A percentile compares a stretch with the other conserved stretches of the same genome.
Evolutionary conservation across 2,797 vertebrate species (phyloP).

Genomic region (Astyanax mexicanus): DNA sequence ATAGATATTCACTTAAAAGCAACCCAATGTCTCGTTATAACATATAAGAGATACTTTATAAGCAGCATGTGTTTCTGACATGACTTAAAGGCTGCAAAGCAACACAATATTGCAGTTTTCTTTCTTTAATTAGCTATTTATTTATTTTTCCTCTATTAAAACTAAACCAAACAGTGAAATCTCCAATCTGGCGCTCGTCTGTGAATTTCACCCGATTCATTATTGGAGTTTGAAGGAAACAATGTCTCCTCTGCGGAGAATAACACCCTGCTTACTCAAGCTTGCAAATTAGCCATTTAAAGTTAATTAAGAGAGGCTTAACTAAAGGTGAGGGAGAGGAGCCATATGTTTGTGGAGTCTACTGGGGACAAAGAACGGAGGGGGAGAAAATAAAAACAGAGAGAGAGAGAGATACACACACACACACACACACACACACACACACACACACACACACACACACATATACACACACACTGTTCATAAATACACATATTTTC

Average conservation of each 20-base stretch:
- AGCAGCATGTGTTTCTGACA: no score
- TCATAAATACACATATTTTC: constrained; percentile 30
- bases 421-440: not conserved
- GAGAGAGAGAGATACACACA: no score
- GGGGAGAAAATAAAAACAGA: constrained; percentile 14
- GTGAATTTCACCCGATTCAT: constrained; percentile 39
- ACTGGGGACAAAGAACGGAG: constrained; percentile 52
- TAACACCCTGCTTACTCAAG: constrained; percentile 56
- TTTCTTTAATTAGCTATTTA: constrained; percentile 13
- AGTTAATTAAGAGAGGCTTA: constrained; percentile 64
- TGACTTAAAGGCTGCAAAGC: no score
- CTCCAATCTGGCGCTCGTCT: constrained; percentile 52
- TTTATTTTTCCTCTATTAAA: constrained; percentile 26
- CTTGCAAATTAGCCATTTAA: constrained; percentile 66
- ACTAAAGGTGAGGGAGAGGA: constrained; percentile 59
- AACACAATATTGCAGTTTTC: no score
- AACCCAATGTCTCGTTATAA: no score
- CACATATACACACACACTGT: constrained; percentile 7
- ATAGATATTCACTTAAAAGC: no score
- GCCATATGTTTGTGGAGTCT: constrained; percentile 58
- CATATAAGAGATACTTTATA: no score
- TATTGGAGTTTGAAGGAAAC: constrained; percentile 33
- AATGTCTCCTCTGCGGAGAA: constrained; percentile 49
- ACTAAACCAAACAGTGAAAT: constrained; percentile 45
- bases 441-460: constrained; percentile 22